phyloP scores from a whole-genome alignment of 2,797 vertebrate genomes.

The Cygnus olor region DNA sequence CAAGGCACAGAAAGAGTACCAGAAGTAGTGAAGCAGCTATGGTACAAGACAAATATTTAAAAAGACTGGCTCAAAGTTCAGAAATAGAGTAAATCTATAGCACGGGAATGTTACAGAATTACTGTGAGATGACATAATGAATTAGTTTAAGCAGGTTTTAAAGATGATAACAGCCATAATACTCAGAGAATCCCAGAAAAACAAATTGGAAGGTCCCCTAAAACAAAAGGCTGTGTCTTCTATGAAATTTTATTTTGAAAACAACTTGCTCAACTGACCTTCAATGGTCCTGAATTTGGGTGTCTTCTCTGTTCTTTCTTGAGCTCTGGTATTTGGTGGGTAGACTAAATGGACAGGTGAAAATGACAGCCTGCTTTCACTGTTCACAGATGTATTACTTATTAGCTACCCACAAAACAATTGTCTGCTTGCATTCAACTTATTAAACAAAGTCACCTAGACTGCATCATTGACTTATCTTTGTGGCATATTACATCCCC shows the following conservation, averaged over 20 bases:
- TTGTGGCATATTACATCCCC: background rate
- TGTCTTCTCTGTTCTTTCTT: background rate
- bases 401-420: background rate
- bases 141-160: background rate
- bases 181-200: background rate
- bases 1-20: background rate
- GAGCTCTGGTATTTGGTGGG: background rate
- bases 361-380: background rate
- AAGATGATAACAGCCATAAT: background rate
- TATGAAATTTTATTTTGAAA: background rate
- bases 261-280: background rate
- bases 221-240: background rate
- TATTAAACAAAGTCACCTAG: background rate
- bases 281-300: background rate
- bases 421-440: background rate
- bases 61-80: background rate
- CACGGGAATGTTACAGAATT: background rate
- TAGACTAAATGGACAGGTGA: background rate
- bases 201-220: background rate
- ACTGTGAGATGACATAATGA: background rate
- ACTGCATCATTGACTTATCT: background rate
- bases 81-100: background rate
- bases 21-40: background rate
- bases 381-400: background rate
- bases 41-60: background rate